Conservation (phyloP, 2,888 invertebrate species). For the Chromoteleia sp. region DNA sequence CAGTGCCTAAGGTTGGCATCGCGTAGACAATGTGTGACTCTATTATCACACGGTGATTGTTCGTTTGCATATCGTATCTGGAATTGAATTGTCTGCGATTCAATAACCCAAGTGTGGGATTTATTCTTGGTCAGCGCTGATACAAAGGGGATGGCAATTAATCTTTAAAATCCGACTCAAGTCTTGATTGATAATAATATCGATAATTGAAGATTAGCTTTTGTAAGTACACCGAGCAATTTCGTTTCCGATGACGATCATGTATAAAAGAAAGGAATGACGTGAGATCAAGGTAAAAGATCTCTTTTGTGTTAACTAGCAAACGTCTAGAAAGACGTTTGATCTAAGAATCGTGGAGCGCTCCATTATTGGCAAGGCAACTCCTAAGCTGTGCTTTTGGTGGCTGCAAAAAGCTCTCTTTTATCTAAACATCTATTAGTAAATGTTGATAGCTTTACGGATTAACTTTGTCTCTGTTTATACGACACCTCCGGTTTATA, state of each 20-base stretch:
- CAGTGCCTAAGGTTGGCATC: constrained; percentile 43
- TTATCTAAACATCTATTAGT: constrained; percentile 49
- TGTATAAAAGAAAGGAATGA: constrained; percentile 6
- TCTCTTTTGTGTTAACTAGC: constrained; percentile 55
- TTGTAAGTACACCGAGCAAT: neutral
- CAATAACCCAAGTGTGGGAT: constrained; percentile 27
- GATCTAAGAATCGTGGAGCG: constrained; percentile 40
- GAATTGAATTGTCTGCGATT: constrained; percentile 52
- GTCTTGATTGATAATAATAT: neutral
- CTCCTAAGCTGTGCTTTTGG: constrained; percentile 27
- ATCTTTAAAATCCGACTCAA: neutral
- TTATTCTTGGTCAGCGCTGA: constrained; percentile 32
- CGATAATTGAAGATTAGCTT: neutral
- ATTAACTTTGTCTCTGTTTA: constrained; percentile 7
- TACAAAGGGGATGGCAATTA: constrained; percentile 10
- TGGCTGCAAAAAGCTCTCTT: constrained; percentile 40
- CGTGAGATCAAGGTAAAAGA: constrained; percentile 29
- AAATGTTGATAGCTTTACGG: constrained; percentile 47
- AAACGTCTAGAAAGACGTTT: constrained; percentile 48
- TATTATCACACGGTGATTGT: constrained; percentile 60
- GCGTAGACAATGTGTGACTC: constrained; percentile 50
- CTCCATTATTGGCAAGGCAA: constrained; percentile 27
- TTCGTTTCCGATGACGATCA: neutral
- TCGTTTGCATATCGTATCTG: constrained; percentile 59
- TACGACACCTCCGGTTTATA: neutral